Evolutionary conservation across 2,888 invertebrate species (phyloP).

Genomic region (Cabera pusaria): DNA sequence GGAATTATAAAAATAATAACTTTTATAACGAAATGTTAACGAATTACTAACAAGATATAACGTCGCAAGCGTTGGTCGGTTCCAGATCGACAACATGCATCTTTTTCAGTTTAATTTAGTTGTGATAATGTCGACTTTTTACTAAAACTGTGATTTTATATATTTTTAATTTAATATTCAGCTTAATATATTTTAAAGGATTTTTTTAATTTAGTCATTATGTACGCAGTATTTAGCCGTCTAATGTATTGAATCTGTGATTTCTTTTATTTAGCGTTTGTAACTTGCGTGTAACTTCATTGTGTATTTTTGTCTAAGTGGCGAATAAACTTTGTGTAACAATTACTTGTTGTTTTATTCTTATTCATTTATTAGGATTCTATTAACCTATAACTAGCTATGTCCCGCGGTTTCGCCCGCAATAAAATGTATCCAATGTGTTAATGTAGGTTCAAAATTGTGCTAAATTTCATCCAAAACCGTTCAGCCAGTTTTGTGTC

Average conservation of each 20-base stretch:
- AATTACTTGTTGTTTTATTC: slow-evolving; percentile 33
- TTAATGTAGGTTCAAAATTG: no score
- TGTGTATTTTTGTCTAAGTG: slow-evolving; percentile 70
- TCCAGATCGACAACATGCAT: slow-evolving; percentile 41
- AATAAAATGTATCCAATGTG: no score
- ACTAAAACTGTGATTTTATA: slow-evolving; percentile 71
- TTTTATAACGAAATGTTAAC: slow-evolving; percentile 43
- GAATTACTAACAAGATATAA: slow-evolving; percentile 37
- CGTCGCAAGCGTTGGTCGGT: slow-evolving; percentile 56
- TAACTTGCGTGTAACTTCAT: slow-evolving; percentile 62
- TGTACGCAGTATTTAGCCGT: slow-evolving; percentile 38
- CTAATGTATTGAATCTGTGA: slow-evolving; percentile 76
- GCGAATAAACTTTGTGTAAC: slow-evolving; percentile 75
- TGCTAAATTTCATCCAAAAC: no score
- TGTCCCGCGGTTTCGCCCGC: no score
- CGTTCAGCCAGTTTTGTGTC: no score
- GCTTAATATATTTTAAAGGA: slow-evolving; percentile 39
- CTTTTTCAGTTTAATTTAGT: slow-evolving; percentile 45
- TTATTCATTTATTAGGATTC: no score
- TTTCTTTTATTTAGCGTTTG: slow-evolving; percentile 67
- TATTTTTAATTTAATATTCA: slow-evolving; percentile 46
- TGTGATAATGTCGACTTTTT: slow-evolving; percentile 64
- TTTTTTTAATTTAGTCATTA: slow-evolving; percentile 25
- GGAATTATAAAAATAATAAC: slow-evolving; percentile 36
- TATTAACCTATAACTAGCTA: no score